These are phyloP conservation scores for Zaprionus davidi DNA, from an alignment of 1,140 invertebrate species.

Conservation along the genomic window DNA sequence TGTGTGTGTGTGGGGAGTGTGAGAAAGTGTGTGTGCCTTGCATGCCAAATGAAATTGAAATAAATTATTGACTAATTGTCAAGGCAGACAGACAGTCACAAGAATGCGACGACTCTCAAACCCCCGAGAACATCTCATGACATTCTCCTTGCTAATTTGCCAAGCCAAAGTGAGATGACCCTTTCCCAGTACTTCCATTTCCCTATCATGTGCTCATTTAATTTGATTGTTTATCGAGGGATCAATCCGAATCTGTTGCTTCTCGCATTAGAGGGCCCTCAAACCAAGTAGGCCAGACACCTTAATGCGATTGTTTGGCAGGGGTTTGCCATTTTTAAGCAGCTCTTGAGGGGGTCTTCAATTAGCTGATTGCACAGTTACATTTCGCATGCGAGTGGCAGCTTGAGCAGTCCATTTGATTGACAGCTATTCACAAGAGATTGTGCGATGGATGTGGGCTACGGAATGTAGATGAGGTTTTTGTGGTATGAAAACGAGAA, in stretches of 20 bases:
- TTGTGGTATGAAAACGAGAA: background rate
- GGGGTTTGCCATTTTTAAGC: constrained; percentile 26
- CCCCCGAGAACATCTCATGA: constrained; percentile 15
- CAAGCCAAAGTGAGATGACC: constrained; percentile 44
- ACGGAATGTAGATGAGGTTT: background rate
- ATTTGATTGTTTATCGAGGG: constrained; percentile 70
- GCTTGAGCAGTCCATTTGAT: constrained; percentile 2
- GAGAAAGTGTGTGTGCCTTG: constrained; percentile 48
- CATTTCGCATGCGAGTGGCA: background rate
- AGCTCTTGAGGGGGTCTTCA: constrained; percentile 20
- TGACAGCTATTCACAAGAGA: constrained; percentile 14
- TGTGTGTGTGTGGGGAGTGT: background rate
- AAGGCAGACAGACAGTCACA: constrained; percentile 64
- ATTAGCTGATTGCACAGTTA: constrained; percentile 30
- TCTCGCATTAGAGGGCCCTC: constrained; percentile 58
- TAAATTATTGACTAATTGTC: constrained; percentile 83
- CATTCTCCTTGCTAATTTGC: constrained; percentile 62
- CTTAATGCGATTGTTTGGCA: background rate
- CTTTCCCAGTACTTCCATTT: background rate
- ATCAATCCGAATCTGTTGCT: constrained; percentile 55
- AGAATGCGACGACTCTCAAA: constrained; percentile 22
- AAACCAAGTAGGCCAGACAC: constrained; percentile 19
- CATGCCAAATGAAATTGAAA: constrained; percentile 81
- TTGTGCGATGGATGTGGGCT: background rate
- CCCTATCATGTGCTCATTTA: constrained; percentile 57